These are phyloP conservation scores for Gymnorhina tibicen DNA, from an alignment of 2,113 vertebrate species.

Conservation along the genomic window DNA sequence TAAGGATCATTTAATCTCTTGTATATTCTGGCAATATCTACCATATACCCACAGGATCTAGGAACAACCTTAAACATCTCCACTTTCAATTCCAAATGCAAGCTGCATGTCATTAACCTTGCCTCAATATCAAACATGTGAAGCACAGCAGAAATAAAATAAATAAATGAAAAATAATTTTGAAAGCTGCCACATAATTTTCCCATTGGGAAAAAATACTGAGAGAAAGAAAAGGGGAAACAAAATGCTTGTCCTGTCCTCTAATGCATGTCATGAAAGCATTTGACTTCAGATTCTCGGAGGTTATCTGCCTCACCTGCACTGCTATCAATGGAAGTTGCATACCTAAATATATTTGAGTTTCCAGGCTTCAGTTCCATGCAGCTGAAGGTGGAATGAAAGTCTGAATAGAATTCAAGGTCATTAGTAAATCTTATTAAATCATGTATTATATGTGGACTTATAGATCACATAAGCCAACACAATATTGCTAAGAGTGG, in stretches of 20 bases:
- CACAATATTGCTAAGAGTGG: background rate
- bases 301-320: background rate
- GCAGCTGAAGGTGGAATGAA: background rate
- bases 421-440: background rate
- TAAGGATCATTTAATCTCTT: conserved; percentile 42
- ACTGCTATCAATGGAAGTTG: background rate
- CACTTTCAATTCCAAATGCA: conserved; percentile 4
- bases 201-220: background rate
- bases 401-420: background rate
- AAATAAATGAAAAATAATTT: conserved; percentile 23
- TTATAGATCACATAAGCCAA: background rate
- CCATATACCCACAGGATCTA: background rate
- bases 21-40: conserved; percentile 21
- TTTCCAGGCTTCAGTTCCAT: background rate
- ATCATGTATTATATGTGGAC: background rate
- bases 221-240: background rate
- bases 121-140: conserved; percentile 36
- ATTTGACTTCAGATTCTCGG: background rate
- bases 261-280: background rate
- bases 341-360: background rate
- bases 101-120: conserved; percentile 40
- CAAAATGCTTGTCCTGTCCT: background rate
- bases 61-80: conserved; percentile 10
- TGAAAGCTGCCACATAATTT: background rate
- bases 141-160: conserved; percentile 8